Evolutionary conservation across 2,888 invertebrate genomes (phyloP), one percentile per base, ranked within the genome.

Genomic region (Lamellibrachia columna): DNA sequence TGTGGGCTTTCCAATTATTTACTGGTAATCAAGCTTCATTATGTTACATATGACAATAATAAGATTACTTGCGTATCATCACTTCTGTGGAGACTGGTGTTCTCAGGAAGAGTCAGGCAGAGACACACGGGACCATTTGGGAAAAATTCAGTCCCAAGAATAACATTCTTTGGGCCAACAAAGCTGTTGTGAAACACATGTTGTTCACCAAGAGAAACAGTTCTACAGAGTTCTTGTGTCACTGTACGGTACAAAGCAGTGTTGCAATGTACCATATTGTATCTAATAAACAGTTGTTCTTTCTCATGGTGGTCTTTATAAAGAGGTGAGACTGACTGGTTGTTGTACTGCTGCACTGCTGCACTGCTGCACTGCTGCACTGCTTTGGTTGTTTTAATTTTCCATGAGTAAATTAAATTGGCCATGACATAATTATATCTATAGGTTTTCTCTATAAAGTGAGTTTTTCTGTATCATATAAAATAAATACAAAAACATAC

Each of bases 121-220:
- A 75, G 4, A 0, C 22, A 75, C 75, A 22, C 6, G 75, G 75
- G 22, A 75, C 75, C 75, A 75, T 22, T 75, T 75, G 75, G 40
- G 75, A 75, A 75, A 75, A n/a, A 75, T 75, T 75, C 75, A 75
- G 75, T 15, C 75, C 75, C 75, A 75, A 75, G 75, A 75, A 75
- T n/a, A 75, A 75, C 75, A 75, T 75, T 75, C 75, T 75, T 75
- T 75, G 22, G 75, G 75, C 75, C 75, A 6, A 4, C 75, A 75
- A n/a, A 75, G 3, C 75, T 15, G 75, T 75, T 75, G n/a, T 6
- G n/a, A 75, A 11, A 11, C 75, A 75, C 75, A 75, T 75, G 75
- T 15, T 22, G 22, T 75, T n/a, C 75, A 75, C 75, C 6, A 6
- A 75, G 75, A 75, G 75, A 6, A 75, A 75, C 75, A 75, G 75